A percentile compares a stretch with the other conserved stretches of the same genome.
These are phyloP conservation scores for Pterocles orientalis DNA, from an alignment of 2,113 vertebrate species.

Conservation along the genomic window DNA sequence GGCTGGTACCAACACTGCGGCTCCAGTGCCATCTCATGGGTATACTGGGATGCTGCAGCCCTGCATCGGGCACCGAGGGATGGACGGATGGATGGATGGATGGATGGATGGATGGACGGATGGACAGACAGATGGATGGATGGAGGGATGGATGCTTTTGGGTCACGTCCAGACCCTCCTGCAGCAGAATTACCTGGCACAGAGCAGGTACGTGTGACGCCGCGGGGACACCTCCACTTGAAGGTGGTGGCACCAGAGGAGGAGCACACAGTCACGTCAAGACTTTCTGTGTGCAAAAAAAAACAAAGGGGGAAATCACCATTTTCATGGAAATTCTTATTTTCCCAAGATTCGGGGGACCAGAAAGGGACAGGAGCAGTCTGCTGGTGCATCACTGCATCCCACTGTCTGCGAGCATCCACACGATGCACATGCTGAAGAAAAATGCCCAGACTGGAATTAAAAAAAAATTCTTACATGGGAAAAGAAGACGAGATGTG, in stretches of 20 bases:
- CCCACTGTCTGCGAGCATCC: accelerated
- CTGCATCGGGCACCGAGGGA: background rate
- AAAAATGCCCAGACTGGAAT: background rate
- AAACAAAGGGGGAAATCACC: accelerated
- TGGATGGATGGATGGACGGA: background rate
- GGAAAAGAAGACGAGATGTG: accelerated
- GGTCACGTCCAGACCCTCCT: accelerated
- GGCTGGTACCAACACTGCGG: background rate
- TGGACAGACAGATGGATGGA: background rate
- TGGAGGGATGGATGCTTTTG: background rate
- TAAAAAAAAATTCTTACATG: background rate
- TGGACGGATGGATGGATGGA: background rate
- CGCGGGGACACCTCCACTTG: accelerated
- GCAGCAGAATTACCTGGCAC: background rate
- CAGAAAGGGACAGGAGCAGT: background rate
- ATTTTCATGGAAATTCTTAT: accelerated
- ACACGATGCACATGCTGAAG: accelerated
- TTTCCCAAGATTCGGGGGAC: background rate
- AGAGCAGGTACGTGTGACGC: no score
- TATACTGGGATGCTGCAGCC: background rate
- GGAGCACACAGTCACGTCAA: no score
- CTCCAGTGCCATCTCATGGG: conserved; percentile 60
- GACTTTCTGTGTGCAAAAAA: accelerated
- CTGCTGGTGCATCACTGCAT: no score
- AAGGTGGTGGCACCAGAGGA: background rate